A percentile compares a stretch with the other conserved stretches of the same genome.
phyloP scores from a whole-genome alignment of 2,888 invertebrate genomes.

The Eupithecia pulchellata region DNA sequence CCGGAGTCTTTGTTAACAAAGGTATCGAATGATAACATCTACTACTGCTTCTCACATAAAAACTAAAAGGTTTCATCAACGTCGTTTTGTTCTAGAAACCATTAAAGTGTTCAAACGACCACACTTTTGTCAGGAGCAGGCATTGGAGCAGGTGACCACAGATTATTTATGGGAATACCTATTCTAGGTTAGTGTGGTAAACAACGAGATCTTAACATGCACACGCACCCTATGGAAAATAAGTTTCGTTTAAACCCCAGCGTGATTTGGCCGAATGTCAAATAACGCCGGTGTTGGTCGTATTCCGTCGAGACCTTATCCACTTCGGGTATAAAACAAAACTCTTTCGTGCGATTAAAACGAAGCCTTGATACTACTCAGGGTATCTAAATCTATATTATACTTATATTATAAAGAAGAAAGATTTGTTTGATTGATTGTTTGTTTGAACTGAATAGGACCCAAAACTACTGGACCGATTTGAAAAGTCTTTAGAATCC shows the following conservation, averaged over 20 bases:
- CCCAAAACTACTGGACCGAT: too few relatives aligned
- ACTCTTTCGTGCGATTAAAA: neutral
- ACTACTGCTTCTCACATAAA: constrained; percentile 4
- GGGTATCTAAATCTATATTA: too few relatives aligned
- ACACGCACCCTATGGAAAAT: neutral
- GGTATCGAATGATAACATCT: too few relatives aligned
- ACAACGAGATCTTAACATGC: neutral
- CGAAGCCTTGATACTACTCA: neutral
- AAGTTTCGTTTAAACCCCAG: neutral
- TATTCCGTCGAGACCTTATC: too few relatives aligned
- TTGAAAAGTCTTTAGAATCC: too few relatives aligned
- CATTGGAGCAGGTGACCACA: neutral
- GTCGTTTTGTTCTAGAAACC: constrained; percentile 23
- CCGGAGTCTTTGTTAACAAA: too few relatives aligned
- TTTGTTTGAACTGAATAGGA: too few relatives aligned
- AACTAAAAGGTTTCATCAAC: constrained; percentile 14
- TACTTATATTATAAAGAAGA: too few relatives aligned
- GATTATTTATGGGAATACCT: neutral
- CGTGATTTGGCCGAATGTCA: neutral
- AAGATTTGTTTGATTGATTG: too few relatives aligned
- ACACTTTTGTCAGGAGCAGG: neutral
- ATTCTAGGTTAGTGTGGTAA: neutral
- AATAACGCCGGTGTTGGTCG: neutral
- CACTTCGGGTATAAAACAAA: too few relatives aligned
- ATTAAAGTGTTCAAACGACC: constrained; percentile 14